Conservation (phyloP, 1,140 invertebrate genomes). For the Procambarus clarkii region DNA sequence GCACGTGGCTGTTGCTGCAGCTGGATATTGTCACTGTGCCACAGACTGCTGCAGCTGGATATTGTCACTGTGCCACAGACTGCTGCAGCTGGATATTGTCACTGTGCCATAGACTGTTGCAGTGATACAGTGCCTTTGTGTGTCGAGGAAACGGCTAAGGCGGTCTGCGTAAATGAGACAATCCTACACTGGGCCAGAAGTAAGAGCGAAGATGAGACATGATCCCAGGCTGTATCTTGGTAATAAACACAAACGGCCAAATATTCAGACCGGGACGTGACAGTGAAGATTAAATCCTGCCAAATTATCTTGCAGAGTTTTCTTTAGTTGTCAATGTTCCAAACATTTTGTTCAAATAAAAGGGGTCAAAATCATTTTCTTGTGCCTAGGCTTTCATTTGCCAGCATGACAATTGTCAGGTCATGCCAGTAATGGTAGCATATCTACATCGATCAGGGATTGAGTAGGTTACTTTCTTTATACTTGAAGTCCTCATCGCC, state of each 20-base stretch:
- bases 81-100: too few relatives aligned
- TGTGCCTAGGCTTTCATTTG: constrained; percentile 66
- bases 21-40: too few relatives aligned
- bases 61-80: too few relatives aligned
- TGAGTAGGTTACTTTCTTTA: constrained; percentile 40
- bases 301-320: constrained; percentile 67
- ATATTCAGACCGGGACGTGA: too few relatives aligned
- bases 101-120: too few relatives aligned
- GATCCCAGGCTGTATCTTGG: too few relatives aligned
- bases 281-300: constrained; percentile 38
- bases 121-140: too few relatives aligned
- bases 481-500: constrained; percentile 46
- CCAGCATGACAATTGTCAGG: not conserved
- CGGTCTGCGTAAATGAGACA: not conserved
- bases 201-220: too few relatives aligned
- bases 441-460: constrained; percentile 67
- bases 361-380: constrained; percentile 67
- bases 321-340: constrained; percentile 67
- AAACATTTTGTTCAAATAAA: constrained; percentile 67
- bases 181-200: constrained; percentile 39
- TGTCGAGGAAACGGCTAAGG: too few relatives aligned
- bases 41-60: too few relatives aligned
- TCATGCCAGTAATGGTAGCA: constrained; percentile 57
- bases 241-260: too few relatives aligned
- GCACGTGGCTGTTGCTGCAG: too few relatives aligned